Percentiles rank a stretch among this genome's conserved stretches.
Evolutionary conservation across 2,113 vertebrate genomes (phyloP).

Genomic region (Micronisus gabar): DNA sequence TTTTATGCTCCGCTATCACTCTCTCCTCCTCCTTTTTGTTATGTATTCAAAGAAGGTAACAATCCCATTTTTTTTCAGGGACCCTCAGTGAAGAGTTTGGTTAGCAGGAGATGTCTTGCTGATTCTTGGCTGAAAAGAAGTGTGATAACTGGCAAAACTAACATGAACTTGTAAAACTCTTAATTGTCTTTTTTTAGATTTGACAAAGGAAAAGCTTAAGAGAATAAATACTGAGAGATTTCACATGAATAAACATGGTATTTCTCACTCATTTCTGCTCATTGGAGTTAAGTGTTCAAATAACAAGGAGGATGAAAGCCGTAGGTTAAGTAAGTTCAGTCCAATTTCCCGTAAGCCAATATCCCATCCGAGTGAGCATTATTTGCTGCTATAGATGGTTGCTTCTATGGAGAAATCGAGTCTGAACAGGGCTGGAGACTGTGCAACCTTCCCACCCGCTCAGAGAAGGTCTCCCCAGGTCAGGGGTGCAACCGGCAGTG

Average conservation of each 20-base stretch:
- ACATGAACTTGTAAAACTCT: neutral
- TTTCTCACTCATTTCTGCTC: neutral
- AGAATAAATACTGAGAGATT: neutral
- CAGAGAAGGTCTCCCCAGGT: slow-evolving; percentile 16
- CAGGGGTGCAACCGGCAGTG: neutral
- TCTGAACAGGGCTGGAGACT: neutral
- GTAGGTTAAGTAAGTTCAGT: neutral
- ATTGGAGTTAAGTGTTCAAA: neutral
- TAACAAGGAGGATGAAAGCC: neutral
- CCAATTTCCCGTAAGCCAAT: neutral
- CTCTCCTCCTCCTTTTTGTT: neutral
- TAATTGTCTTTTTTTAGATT: neutral
- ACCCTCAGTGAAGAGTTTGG: neutral
- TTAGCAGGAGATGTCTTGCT: neutral
- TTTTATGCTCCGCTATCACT: neutral
- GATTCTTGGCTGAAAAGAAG: neutral
- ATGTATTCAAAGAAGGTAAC: neutral
- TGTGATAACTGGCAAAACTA: neutral
- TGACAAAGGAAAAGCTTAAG: neutral
- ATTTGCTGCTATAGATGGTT: neutral
- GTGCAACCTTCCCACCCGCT: neutral
- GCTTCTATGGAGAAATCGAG: neutral
- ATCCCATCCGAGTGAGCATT: neutral
- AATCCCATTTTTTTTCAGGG: neutral
- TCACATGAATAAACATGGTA: neutral